Evolutionary conservation across 2,113 vertebrate genomes (phyloP).

Genomic region (Calidris pugnax): DNA sequence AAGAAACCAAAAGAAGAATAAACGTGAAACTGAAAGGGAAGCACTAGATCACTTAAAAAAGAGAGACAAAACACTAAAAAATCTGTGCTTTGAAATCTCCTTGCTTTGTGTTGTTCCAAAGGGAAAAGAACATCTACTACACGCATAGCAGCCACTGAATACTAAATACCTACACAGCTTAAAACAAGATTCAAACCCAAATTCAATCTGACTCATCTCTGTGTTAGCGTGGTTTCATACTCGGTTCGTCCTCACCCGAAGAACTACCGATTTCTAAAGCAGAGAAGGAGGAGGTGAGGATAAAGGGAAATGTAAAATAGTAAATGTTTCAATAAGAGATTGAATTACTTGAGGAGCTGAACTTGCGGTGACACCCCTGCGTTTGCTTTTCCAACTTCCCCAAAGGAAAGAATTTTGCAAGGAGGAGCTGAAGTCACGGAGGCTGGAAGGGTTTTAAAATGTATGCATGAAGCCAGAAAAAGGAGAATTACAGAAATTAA

Average conservation of each 20-base stretch:
- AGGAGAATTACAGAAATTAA: background rate
- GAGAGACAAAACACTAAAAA: background rate
- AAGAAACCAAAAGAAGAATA: background rate
- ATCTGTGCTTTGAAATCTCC: background rate
- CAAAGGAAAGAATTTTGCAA: background rate
- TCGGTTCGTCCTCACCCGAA: background rate
- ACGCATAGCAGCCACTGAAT: accelerated
- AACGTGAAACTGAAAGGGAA: background rate
- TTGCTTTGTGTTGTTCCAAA: background rate
- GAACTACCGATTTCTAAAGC: background rate
- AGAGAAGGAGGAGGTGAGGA: background rate
- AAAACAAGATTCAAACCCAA: background rate
- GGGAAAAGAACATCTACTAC: background rate
- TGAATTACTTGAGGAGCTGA: background rate
- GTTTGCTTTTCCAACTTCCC: background rate
- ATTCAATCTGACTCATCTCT: background rate
- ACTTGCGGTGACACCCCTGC: background rate
- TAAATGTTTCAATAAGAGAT: accelerated
- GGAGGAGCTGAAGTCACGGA: background rate
- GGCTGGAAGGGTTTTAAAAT: background rate
- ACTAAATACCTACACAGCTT: background rate
- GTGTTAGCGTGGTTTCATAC: background rate
- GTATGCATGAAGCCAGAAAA: background rate
- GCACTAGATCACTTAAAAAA: background rate
- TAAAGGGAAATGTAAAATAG: background rate